Evolutionary conservation across 2,113 vertebrate species (phyloP), one percentile per base, ranked within the genome.

Genomic region (Glaucomys volans): DNA sequence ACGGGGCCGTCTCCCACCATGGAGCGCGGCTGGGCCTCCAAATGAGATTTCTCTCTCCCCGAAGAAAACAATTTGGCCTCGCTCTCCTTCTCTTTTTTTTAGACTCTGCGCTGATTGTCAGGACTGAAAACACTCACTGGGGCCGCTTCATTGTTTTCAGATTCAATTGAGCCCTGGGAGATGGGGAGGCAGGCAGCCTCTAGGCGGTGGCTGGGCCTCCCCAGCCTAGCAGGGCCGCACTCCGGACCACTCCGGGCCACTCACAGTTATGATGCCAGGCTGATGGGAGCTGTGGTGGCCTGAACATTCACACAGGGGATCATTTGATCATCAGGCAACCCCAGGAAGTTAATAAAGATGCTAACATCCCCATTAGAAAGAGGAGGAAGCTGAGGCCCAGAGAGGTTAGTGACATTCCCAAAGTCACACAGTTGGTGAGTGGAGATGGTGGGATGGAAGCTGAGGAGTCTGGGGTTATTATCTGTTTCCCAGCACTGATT

Each of bases 31-130:
- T 26, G 12, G 9, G 42, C 91, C 95, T 97, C 96, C 95, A 95
- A 94, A 71, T 94, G 69, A 98, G 88, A 85, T 75, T 88, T 96
- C 22, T 42, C 67, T 80, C 96, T 54, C 90, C 69, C 83, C 44
- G 44, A 95, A 94, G 90, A 95, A 97, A 98, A 90, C 69, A 92
- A 84, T 96, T 90, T 87, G 57, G 35, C 37, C 76, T 91, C 64
- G 9, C 59, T 92, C 77, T 81, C 42, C 52, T 89, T 87, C 50
- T 18, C 75, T 10, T 30, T 83, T 77, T 80, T 90, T 44, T 37
- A 16, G 14, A 28, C 24, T 75, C 44, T 62, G 59, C 32, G 47
- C 40, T 89, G 64, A 93, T 90, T 95, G 87, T 94, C 79, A 83
- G 28, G 54, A 95, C 20, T 77, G 72, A 94, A 93, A 93, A 79